A percentile compares a stretch with the other conserved stretches of the same genome.
These are phyloP conservation scores for Terrapene triunguis DNA, from an alignment of 2,113 vertebrate species.

Conservation along the genomic window DNA sequence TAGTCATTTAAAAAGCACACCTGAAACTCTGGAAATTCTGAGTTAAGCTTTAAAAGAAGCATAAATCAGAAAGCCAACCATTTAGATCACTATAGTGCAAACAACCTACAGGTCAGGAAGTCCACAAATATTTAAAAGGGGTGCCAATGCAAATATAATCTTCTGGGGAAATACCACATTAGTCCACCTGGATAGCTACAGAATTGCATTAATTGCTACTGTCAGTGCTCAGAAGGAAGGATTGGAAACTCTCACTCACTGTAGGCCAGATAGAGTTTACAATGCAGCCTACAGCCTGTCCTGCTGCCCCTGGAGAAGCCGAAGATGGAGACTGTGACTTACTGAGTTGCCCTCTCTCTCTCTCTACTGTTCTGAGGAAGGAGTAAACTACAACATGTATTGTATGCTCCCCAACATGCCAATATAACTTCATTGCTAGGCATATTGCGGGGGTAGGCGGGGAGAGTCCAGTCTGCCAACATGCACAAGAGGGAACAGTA, in stretches of 20 bases:
- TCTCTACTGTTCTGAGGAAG: not conserved
- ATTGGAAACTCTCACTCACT: not conserved
- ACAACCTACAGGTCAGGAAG: not conserved
- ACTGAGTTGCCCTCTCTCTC: not conserved
- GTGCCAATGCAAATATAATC: not conserved
- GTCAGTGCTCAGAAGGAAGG: not conserved
- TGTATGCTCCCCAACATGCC: fast-evolving
- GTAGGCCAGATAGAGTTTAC: not conserved
- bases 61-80: not conserved
- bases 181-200: not conserved
- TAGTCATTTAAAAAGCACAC: not conserved
- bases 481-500: not conserved
- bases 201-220: not conserved
- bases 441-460: too few relatives aligned
- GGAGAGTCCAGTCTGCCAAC: too few relatives aligned
- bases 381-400: not conserved
- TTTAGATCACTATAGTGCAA: not conserved
- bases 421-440: not conserved
- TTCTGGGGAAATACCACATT: not conserved
- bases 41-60: not conserved
- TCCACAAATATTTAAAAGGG: not conserved
- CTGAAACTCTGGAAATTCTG: not conserved
- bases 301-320: not conserved
- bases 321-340: not conserved
- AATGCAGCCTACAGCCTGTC: not conserved